Evolutionary conservation across 2,797 vertebrate species (phyloP).

Genomic region (Nannoperca australis): DNA sequence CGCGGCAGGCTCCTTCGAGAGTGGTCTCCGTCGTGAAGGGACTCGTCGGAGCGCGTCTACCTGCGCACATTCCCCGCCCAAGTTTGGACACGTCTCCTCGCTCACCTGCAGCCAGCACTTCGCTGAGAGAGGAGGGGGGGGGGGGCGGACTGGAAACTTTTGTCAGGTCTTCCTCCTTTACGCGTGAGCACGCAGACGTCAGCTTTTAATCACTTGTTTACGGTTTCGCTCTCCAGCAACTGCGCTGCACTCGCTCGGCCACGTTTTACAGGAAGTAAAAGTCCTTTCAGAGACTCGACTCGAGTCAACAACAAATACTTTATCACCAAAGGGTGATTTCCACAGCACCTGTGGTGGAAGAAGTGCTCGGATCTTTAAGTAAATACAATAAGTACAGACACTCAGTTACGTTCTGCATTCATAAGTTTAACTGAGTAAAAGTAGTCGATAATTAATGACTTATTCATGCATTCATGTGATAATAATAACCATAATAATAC

Average conservation of each 20-base stretch:
- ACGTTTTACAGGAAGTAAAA: slow-evolving; percentile 37
- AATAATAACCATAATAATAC: too few relatives aligned
- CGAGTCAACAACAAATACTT: too few relatives aligned
- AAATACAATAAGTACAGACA: too few relatives aligned
- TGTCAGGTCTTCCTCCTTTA: background rate
- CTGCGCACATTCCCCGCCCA: slow-evolving; percentile 26
- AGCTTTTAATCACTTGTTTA: slow-evolving; percentile 16
- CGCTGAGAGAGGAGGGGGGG: fast-evolving
- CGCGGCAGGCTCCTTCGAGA: background rate
- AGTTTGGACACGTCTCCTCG: background rate
- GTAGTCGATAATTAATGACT: too few relatives aligned
- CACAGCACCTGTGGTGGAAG: background rate
- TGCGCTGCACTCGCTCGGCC: too few relatives aligned
- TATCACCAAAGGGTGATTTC: too few relatives aligned
- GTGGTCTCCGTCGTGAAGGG: fast-evolving
- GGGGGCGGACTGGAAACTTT: too few relatives aligned
- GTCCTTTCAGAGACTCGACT: slow-evolving; percentile 9
- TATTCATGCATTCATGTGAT: too few relatives aligned
- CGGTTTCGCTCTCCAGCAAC: slow-evolving; percentile 34
- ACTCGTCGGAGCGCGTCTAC: background rate
- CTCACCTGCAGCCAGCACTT: background rate
- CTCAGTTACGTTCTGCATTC: too few relatives aligned
- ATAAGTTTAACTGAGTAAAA: too few relatives aligned
- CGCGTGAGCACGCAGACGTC: background rate
- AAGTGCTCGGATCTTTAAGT: background rate